These are phyloP conservation scores for Sebastes reedi DNA, from an alignment of 2,797 vertebrate genomes.

Conservation along the genomic window DNA sequence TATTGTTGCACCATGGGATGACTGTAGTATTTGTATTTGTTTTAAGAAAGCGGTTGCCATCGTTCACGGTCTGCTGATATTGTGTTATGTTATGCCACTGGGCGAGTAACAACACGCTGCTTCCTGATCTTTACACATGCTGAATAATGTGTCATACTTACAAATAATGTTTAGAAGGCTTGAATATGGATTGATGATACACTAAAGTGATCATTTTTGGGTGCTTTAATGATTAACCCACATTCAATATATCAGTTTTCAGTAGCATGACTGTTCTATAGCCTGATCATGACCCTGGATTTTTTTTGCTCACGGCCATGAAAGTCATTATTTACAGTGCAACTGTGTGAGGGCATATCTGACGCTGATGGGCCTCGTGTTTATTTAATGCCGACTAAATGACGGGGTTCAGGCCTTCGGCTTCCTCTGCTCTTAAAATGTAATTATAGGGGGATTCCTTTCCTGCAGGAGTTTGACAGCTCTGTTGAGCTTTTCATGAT, in stretches of 20 bases:
- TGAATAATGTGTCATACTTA: slow-evolving; percentile 32
- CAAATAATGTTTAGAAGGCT: not conserved
- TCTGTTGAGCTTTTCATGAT: slow-evolving; percentile 34
- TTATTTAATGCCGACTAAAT: slow-evolving; percentile 73
- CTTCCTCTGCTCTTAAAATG: slow-evolving; percentile 72
- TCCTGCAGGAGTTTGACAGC: slow-evolving; percentile 40
- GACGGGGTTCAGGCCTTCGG: slow-evolving; percentile 60
- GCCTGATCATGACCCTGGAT: slow-evolving; percentile 59
- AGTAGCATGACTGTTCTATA: slow-evolving; percentile 15
- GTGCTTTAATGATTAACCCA: slow-evolving; percentile 15
- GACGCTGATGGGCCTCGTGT: slow-evolving; percentile 59
- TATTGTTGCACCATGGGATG: not conserved
- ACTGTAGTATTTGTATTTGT: not conserved
- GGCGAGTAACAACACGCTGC: slow-evolving; percentile 42
- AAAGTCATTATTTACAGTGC: slow-evolving; percentile 64
- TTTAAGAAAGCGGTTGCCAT: slow-evolving; percentile 4
- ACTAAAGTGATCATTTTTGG: not conserved
- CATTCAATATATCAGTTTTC: slow-evolving; percentile 36
- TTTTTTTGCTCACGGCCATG: slow-evolving; percentile 38
- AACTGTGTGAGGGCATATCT: slow-evolving; percentile 63
- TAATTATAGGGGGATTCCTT: slow-evolving; percentile 67
- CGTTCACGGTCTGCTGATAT: slow-evolving; percentile 7
- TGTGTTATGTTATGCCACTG: slow-evolving; percentile 22
- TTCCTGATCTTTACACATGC: slow-evolving; percentile 5
- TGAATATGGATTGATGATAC: not conserved